phyloP scores from a whole-genome alignment of 92 coral and sea anemone species.

The Heteractis magnifica region DNA sequence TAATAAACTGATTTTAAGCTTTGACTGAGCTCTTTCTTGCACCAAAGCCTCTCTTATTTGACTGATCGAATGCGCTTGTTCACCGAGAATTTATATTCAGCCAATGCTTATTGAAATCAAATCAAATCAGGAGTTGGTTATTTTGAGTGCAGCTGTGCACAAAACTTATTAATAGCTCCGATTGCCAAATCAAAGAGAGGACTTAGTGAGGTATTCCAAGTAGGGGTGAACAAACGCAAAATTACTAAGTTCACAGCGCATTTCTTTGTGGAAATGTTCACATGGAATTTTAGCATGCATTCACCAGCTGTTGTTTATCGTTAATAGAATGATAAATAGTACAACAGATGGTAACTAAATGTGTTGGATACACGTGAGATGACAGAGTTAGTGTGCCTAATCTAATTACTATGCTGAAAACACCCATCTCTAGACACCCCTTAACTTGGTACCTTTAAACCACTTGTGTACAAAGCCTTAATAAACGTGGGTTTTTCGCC shows the following conservation, averaged over 20 bases:
- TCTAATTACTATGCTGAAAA: slow-evolving; percentile 85
- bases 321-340: slow-evolving; percentile 99
- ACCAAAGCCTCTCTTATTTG: slow-evolving; percentile 68
- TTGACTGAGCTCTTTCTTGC: slow-evolving; percentile 14
- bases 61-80: slow-evolving; percentile 92
- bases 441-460: slow-evolving; percentile 15
- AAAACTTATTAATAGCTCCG: slow-evolving; percentile 83
- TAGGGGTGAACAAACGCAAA: slow-evolving; percentile 68
- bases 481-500: slow-evolving; percentile 8
- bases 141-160: slow-evolving; percentile 96
- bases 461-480: slow-evolving; percentile 22
- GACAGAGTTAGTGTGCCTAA: slow-evolving; percentile 88
- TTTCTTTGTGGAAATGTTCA: slow-evolving; percentile 98
- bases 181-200: slow-evolving; percentile 80
- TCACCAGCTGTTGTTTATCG: slow-evolving; percentile 99
- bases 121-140: slow-evolving; percentile 83
- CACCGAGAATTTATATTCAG: slow-evolving; percentile 97
- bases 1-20: slow-evolving; percentile 12
- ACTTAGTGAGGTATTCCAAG: slow-evolving; percentile 58
- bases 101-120: slow-evolving; percentile 96
- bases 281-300: slow-evolving; percentile 99
- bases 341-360: slow-evolving; percentile 99
- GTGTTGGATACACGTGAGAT: slow-evolving; percentile 96
- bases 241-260: slow-evolving; percentile 78
- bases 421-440: slow-evolving; percentile 31